Evolutionary conservation across 2,797 vertebrate genomes (phyloP), one percentile per base, ranked within the genome.

Genomic region (Vultur gryphus): DNA sequence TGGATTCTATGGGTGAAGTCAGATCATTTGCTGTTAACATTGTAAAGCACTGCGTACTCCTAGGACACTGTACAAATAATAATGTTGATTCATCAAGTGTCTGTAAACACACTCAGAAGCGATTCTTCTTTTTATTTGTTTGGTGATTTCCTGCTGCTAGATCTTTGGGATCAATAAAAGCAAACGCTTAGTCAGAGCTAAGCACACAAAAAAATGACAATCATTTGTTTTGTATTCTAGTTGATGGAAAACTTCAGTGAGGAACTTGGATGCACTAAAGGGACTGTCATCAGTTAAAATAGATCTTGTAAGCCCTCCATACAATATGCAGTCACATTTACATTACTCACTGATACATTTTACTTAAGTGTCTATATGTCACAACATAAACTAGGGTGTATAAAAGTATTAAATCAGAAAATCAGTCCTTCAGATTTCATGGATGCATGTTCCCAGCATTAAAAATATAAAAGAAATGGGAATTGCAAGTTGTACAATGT

Each of bases 161-260:
- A 52, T 78, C 64, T 83, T 78, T 91, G 90, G 61, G 78, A 86
- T 96, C 84, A 94, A 95, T 97, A 93, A 95, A 96, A 96, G 18
- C 24, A 81, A 96, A 94, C 85, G 39, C 57, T 95, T 90, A 89
- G 81, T 93, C 91, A 95, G 84, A 97, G 33, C 57, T 83, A 87
- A 94, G 49, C 48, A 78, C 3, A 7, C 18, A 29, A 54, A 86
- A 90, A 95, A 72, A 87, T 20, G 8, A 24, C 69, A 41, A 15
- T 62, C 0, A 33, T 92, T 96, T 90, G 41, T 92, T 77, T 90
- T 54, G 16, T 67, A 37, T 93, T 94, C 43, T 84, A 61, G 49
- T n/a, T 61, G 43, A 90, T 67, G 15, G 39, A 95, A 97, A 81
- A 72, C 46, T 80, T 93, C 81, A 72, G 5, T 58, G 62, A 69